Evolutionary conservation across 2,113 vertebrate species (phyloP), one percentile per base, ranked within the genome.

Genomic region (Nothobranchius furzeri): DNA sequence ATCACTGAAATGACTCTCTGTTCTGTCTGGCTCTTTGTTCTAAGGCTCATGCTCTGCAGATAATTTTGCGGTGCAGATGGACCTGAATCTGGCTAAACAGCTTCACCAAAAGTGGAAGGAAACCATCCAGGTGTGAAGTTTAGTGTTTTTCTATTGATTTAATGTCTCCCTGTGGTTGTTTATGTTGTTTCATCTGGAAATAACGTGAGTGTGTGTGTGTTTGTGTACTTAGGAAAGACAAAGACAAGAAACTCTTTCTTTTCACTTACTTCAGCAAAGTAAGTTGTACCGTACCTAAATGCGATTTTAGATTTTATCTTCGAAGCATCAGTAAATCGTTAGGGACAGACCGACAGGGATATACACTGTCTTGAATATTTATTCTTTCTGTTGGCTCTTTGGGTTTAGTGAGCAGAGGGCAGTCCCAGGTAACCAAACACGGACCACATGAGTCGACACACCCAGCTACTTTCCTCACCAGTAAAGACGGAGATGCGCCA

Each of bases 71-170:
- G 95, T 99, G 78, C 94, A 94, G 73, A 97, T 99, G 92, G 97
- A 99, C 87, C 89, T 99, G 77, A 95, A 93, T 83, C 88, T 98
- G 85, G 96, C 98, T 73, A 96, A 93, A 92, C 91, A 94, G 72
- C 95, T 99, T 64, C 95, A 99, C 89, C 95, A 96, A 79, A 98
- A 96, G 86, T 99, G 97, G 98, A 99, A 96, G 88, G 95, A 96
- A 81, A 95, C 95, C 67, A 6, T 3, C 2, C 48, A 12, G n/a
- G 30, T 30, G 30, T 30, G 30, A 30, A 30, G 30, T 30, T 30
- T 30, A 30, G 30, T 42, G 46, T 37, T 45, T 12, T 45, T 11
- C 20, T 9, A 51, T 68, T 63, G 24, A 49, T 49, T 49, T 49
- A 17, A 49, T 10, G 7, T 35, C 40, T 53, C 20, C 20, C 20